Evolutionary conservation across 2,797 vertebrate genomes (phyloP).

Genomic region (Alauda arvensis): DNA sequence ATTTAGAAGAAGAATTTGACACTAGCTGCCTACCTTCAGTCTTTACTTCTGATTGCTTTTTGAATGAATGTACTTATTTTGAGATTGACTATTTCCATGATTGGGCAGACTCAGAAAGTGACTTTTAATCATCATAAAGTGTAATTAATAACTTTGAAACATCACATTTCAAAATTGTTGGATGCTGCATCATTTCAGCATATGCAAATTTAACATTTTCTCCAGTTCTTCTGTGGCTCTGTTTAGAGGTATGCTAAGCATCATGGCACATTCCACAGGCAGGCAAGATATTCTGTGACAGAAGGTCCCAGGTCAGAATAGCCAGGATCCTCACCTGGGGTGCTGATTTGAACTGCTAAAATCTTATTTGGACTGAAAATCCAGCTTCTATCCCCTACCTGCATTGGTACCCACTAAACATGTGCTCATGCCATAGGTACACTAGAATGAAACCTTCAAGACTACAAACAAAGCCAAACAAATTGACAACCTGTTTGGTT

Average conservation of each 20-base stretch:
- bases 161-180: background rate
- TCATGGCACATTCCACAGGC: background rate
- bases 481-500: background rate
- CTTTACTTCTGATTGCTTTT: background rate
- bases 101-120: background rate
- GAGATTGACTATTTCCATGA: background rate
- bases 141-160: background rate
- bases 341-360: background rate
- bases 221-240: background rate
- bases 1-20: background rate
- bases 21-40: background rate
- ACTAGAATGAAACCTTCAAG: background rate
- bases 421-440: background rate
- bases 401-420: background rate
- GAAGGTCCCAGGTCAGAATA: background rate
- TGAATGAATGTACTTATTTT: background rate
- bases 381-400: background rate
- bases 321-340: background rate
- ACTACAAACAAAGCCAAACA: background rate
- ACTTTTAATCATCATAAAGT: background rate
- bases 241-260: background rate
- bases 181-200: background rate
- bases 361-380: background rate
- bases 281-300: background rate
- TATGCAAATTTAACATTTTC: background rate